A percentile compares a stretch with the other conserved stretches of the same genome.
phyloP scores from a whole-genome alignment of 2,113 vertebrate species.

The Alethe castanea region DNA sequence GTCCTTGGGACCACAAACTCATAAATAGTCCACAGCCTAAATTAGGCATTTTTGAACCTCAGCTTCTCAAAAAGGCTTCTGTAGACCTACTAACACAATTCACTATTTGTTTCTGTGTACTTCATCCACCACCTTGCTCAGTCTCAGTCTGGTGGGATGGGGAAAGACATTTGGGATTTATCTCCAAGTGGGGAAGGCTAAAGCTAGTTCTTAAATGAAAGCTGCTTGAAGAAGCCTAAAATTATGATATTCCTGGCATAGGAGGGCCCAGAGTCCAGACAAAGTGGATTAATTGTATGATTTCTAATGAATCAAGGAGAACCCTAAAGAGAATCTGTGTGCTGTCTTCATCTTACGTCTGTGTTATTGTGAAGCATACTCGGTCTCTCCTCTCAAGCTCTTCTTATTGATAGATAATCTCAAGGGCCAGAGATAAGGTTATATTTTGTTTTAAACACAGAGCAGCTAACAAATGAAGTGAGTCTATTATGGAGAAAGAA shows the following conservation, averaged over 20 bases:
- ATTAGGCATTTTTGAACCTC: neutral
- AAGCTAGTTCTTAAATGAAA: neutral
- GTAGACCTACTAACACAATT: neutral
- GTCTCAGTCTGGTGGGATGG: neutral
- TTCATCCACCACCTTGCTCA: neutral
- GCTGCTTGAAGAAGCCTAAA: neutral
- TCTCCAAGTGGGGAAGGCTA: neutral
- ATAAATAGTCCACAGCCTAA: neutral
- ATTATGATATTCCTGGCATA: neutral
- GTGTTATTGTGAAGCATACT: neutral
- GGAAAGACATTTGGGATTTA: neutral
- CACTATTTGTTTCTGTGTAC: neutral
- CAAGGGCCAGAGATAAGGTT: neutral
- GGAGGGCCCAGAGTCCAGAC: neutral
- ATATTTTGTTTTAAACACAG: neutral
- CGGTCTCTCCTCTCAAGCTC: neutral
- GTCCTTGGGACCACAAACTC: neutral
- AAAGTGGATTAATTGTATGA: neutral
- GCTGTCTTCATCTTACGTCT: neutral
- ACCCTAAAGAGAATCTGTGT: neutral
- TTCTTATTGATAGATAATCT: neutral
- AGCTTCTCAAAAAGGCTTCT: neutral
- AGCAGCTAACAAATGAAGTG: neutral
- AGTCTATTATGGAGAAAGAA: neutral
- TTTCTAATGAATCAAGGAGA: neutral